phyloP scores from a whole-genome alignment of 2,797 vertebrate genomes.

The Knipowitschia caucasica region DNA sequence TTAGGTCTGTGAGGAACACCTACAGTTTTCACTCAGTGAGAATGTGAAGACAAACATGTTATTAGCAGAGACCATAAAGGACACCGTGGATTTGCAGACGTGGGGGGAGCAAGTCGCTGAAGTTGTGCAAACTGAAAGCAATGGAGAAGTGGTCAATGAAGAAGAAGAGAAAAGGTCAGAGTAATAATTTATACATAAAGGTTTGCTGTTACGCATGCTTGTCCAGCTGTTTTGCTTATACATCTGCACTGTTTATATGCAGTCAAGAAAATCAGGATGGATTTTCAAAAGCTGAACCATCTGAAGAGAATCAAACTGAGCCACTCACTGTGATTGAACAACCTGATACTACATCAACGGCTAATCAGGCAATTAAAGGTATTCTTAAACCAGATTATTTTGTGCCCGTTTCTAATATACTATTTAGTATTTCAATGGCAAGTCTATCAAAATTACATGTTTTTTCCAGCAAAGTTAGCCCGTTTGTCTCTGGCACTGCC shows the following conservation, averaged over 20 bases:
- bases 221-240: neutral
- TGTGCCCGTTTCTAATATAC: neutral
- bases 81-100: slow-evolving; percentile 64
- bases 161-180: slow-evolving; percentile 65
- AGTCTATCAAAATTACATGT: neutral
- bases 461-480: slow-evolving; percentile 82
- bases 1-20: slow-evolving; percentile 89
- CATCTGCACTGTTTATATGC: neutral
- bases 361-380: slow-evolving; percentile 83
- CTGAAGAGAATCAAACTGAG: slow-evolving; percentile 51
- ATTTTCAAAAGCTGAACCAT: slow-evolving; percentile 14
- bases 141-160: slow-evolving; percentile 32
- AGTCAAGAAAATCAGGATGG: slow-evolving; percentile 54
- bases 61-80: slow-evolving; percentile 72
- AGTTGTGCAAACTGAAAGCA: slow-evolving; percentile 11
- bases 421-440: too few species aligned
- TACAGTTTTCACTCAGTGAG: slow-evolving; percentile 88
- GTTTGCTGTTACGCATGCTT: neutral
- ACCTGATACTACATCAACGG: slow-evolving; percentile 68
- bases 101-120: slow-evolving; percentile 67
- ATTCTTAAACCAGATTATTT: too few species aligned
- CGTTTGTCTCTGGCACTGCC: slow-evolving; percentile 88
- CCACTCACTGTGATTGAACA: slow-evolving; percentile 70
- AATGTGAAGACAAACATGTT: slow-evolving; percentile 89
- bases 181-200: neutral